phyloP scores from a whole-genome alignment of 2,797 vertebrate genomes.

The Gambelia wislizenii region DNA sequence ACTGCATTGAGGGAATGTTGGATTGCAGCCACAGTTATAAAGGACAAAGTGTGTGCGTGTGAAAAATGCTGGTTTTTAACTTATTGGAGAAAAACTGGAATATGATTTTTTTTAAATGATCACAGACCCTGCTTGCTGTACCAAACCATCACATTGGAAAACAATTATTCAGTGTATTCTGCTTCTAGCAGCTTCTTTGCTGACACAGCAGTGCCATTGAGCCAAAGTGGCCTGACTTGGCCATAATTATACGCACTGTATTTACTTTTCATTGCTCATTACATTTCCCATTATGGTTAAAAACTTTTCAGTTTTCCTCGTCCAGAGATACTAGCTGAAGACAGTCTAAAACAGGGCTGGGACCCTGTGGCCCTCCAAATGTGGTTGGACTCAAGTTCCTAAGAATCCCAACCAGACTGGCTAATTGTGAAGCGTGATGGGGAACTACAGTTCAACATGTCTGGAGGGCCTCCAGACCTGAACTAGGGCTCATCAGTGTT shows the following conservation, averaged over 20 bases:
- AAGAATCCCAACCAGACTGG: background rate
- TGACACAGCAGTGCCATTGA: too few relatives aligned
- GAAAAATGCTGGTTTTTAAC: background rate
- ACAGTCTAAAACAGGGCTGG: too few relatives aligned
- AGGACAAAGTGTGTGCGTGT: too few relatives aligned
- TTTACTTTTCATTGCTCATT: background rate
- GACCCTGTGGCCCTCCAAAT: too few relatives aligned
- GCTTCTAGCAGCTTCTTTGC: background rate
- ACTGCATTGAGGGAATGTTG: too few relatives aligned
- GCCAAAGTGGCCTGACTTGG: background rate
- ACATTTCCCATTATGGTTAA: background rate
- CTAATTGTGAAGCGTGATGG: background rate
- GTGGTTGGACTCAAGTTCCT: too few relatives aligned
- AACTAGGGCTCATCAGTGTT: too few relatives aligned
- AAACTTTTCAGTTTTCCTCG: background rate
- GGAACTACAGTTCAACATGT: background rate
- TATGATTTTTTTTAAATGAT: background rate
- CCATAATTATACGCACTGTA: background rate
- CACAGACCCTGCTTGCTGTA: background rate
- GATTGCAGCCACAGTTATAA: too few relatives aligned
- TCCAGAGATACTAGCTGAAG: background rate
- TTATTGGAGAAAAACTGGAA: background rate
- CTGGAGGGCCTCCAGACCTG: background rate
- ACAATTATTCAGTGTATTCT: too few relatives aligned
- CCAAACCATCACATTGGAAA: background rate